Conservation (phyloP, 2,113 vertebrate genomes). For the Narcine bancroftii region DNA sequence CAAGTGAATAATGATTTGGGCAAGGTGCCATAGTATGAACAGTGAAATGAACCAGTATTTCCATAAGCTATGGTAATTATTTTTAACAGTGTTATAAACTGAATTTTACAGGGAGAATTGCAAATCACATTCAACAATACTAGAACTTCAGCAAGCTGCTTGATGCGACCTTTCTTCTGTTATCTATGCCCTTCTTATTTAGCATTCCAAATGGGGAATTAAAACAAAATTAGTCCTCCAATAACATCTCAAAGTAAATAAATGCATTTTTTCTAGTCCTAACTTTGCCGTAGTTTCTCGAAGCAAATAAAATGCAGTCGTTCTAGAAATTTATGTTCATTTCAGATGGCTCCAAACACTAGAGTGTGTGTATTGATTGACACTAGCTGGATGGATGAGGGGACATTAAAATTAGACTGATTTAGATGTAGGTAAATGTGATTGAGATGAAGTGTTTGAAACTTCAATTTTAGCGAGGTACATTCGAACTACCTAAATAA, state of each 20-base stretch:
- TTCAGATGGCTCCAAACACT: not conserved
- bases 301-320: too few species aligned
- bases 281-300: too few species aligned
- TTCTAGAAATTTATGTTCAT: not conserved
- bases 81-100: not conserved
- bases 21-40: not conserved
- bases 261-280: not conserved
- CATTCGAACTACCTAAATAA: not conserved
- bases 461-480: too few species aligned
- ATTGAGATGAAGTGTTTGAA: too few species aligned
- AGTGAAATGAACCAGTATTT: not conserved
- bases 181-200: not conserved
- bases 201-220: not conserved
- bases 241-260: not conserved
- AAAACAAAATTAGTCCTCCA: not conserved
- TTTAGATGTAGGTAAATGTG: too few species aligned
- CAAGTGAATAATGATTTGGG: not conserved
- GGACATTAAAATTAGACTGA: too few species aligned
- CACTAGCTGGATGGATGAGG: too few species aligned
- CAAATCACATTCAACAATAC: not conserved
- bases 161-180: not conserved
- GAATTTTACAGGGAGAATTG: not conserved
- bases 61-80: not conserved
- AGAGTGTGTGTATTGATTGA: too few species aligned
- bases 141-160: not conserved